Conservation (phyloP, 2,113 vertebrate species). For the Centropristis striata region DNA sequence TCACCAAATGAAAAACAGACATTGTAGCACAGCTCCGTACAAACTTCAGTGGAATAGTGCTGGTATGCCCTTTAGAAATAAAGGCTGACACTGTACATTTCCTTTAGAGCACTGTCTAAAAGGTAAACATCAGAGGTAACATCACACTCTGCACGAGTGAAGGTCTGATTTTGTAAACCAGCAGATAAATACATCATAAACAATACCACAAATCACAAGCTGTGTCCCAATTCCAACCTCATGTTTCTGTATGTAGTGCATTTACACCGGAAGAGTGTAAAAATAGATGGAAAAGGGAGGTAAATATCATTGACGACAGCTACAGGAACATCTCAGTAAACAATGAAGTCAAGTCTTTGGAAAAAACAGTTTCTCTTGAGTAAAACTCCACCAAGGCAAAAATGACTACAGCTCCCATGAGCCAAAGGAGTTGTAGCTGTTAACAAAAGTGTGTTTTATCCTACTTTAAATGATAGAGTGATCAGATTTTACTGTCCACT, state of each 20-base stretch:
- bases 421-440: background rate
- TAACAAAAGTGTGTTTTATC: background rate
- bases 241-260: slow-evolving; percentile 8
- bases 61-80: slow-evolving; percentile 38
- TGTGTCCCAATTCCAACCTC: slow-evolving; percentile 8
- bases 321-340: slow-evolving; percentile 7
- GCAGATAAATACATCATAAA: slow-evolving; percentile 23
- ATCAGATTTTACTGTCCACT: background rate
- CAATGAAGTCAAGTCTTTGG: slow-evolving; percentile 33
- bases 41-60: slow-evolving; percentile 24
- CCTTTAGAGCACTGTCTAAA: slow-evolving; percentile 41
- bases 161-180: slow-evolving; percentile 29
- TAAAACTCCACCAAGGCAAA: background rate
- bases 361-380: slow-evolving; percentile 2
- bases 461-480: background rate
- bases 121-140: slow-evolving; percentile 32
- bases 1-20: background rate
- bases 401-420: slow-evolving; percentile 7
- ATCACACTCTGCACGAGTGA: background rate
- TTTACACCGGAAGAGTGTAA: background rate
- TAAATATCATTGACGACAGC: background rate
- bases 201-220: background rate
- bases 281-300: too few species aligned
- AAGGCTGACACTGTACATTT: slow-evolving; percentile 20
- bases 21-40: slow-evolving; percentile 6